Conservation (phyloP, 2,888 invertebrate species). For the Maniola hyperantus region DNA sequence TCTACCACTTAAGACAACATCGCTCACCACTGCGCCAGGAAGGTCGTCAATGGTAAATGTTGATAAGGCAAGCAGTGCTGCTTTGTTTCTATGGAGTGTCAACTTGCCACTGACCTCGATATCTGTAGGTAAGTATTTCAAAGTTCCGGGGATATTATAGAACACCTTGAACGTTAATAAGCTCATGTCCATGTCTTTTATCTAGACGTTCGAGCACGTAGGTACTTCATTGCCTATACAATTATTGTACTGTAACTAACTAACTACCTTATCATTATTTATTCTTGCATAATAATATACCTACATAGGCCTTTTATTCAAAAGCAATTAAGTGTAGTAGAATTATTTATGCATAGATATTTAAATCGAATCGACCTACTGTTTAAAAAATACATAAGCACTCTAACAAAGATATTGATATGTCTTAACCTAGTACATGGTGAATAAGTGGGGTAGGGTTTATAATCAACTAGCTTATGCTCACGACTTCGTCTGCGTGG, state of each 20-base stretch:
- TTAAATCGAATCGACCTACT: not conserved
- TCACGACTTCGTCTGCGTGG: too few relatives aligned
- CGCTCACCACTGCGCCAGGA: too few relatives aligned
- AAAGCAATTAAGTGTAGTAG: not conserved
- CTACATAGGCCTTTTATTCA: not conserved
- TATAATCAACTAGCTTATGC: too few relatives aligned
- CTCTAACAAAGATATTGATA: not conserved
- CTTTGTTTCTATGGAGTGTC: too few relatives aligned
- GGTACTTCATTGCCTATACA: not conserved
- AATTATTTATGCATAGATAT: not conserved
- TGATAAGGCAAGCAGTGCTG: too few relatives aligned
- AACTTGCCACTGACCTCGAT: too few relatives aligned
- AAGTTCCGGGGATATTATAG: conserved; percentile 10
- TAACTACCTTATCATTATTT: conserved; percentile 4
- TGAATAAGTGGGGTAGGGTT: too few relatives aligned
- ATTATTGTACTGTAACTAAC: not conserved
- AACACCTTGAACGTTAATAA: conserved; percentile 15
- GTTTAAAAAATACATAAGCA: not conserved
- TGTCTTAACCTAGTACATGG: too few relatives aligned
- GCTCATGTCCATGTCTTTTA: not conserved
- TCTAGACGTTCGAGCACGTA: not conserved
- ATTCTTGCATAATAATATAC: conserved; percentile 7
- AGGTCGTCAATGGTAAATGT: too few relatives aligned
- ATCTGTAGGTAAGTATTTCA: not conserved
- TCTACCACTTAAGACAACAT: too few relatives aligned